These are phyloP conservation scores for Nothoprocta pentlandii DNA, from an alignment of 2,113 vertebrate genomes.

Conservation along the genomic window DNA sequence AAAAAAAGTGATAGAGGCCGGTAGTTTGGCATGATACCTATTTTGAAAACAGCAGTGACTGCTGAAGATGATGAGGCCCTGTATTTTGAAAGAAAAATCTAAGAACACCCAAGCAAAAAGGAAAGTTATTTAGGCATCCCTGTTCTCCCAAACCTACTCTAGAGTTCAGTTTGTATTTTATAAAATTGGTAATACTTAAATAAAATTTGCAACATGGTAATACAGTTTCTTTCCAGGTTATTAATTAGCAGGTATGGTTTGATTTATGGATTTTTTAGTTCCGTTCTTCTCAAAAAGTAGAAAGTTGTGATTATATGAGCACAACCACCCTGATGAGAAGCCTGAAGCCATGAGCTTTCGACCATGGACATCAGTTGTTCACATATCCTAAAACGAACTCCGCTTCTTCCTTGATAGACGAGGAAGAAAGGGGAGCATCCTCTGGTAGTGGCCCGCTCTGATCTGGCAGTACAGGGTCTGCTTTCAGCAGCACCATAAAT, in stretches of 20 bases:
- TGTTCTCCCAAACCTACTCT: not conserved
- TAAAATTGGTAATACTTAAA: not conserved
- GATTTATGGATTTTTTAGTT: not conserved
- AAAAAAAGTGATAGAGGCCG: not conserved
- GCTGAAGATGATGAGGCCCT: not conserved
- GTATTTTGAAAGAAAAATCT: not conserved
- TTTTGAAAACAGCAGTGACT: not conserved
- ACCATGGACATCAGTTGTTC: not conserved
- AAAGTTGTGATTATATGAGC: not conserved
- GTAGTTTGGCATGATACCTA: not conserved
- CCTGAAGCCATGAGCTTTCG: not conserved
- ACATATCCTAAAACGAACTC: not conserved
- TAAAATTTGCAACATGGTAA: not conserved
- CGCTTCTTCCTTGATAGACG: not conserved
- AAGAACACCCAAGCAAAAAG: not conserved
- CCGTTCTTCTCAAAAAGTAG: not conserved
- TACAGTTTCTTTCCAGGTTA: not conserved
- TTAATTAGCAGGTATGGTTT: not conserved
- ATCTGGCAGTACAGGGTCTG: conserved; percentile 64
- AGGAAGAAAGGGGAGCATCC: conserved; percentile 50
- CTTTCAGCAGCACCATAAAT: conserved; percentile 68
- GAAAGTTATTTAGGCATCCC: not conserved
- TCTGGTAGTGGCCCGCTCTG: conserved; percentile 26
- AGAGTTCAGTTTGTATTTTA: not conserved
- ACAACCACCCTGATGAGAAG: not conserved